A percentile compares a stretch with the other conserved stretches of the same genome.
phyloP scores from a whole-genome alignment of 2,797 vertebrate species.

The Bryconaethiops microstoma region DNA sequence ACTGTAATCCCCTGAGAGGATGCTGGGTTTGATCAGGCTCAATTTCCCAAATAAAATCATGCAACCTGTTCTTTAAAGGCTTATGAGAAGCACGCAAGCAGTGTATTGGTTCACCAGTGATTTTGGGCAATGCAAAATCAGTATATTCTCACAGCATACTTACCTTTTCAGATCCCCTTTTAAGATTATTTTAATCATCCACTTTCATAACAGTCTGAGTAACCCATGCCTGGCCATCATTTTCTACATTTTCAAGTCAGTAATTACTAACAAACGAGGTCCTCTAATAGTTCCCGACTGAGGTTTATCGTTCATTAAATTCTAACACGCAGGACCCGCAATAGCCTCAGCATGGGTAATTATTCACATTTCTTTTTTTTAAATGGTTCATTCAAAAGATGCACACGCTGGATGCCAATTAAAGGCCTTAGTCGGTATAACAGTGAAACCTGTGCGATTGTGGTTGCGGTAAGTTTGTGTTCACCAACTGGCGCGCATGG shows the following conservation, averaged over 20 bases:
- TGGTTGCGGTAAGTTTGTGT: background rate
- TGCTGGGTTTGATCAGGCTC: background rate
- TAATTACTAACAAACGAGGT: background rate
- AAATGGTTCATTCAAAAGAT: background rate
- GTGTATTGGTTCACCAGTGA: background rate
- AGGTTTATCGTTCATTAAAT: background rate
- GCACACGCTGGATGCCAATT: background rate
- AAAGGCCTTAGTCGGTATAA: background rate
- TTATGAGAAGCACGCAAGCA: background rate
- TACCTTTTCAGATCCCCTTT: background rate
- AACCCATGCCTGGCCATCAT: background rate
- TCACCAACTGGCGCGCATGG: background rate
- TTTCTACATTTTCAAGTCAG: no score
- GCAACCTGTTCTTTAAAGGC: conserved; percentile 8
- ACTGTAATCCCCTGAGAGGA: background rate
- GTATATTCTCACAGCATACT: background rate
- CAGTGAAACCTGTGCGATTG: background rate
- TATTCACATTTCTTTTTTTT: background rate
- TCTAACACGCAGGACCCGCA: background rate
- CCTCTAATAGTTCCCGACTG: background rate
- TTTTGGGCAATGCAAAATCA: background rate
- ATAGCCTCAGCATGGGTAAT: conserved; percentile 5
- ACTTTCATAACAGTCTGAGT: conserved; percentile 7
- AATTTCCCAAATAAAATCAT: conserved; percentile 4
- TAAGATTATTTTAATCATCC: background rate